Conservation (phyloP, 2,113 vertebrate genomes). For the Apaloderma vittatum region DNA sequence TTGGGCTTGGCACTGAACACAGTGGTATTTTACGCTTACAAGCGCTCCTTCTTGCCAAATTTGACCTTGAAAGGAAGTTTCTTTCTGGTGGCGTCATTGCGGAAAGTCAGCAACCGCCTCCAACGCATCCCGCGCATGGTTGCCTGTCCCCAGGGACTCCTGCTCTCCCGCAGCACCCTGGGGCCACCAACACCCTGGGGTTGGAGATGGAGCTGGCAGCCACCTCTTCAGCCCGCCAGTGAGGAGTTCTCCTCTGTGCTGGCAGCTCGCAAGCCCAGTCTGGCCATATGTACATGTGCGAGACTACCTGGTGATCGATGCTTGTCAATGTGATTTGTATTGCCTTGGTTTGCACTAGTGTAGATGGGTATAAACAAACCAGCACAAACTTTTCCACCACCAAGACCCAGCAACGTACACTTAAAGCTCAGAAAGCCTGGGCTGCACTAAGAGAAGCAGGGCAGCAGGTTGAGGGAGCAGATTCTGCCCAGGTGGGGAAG, state of each 20-base stretch:
- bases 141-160: rapidly evolving
- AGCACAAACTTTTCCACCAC: no score
- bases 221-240: rapidly evolving
- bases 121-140: rapidly evolving
- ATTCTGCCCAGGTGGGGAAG: background rate
- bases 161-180: rapidly evolving
- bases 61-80: background rate
- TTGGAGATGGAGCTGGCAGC: background rate
- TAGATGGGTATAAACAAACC: background rate
- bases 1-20: background rate
- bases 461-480: no score
- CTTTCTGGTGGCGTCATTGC: background rate
- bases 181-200: background rate
- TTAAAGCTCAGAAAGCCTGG: no score
- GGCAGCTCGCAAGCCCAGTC: rapidly evolving
- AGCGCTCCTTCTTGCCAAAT: background rate
- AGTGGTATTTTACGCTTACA: rapidly evolving
- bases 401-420: no score
- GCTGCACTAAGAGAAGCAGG: no score
- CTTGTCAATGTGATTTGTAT: no score
- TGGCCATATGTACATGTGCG: background rate
- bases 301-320: rapidly evolving
- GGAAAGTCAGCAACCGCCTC: background rate
- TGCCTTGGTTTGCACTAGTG: background rate
- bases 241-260: rapidly evolving